phyloP scores from a whole-genome alignment of 2,797 vertebrate species.

The Zalophus californianus region DNA sequence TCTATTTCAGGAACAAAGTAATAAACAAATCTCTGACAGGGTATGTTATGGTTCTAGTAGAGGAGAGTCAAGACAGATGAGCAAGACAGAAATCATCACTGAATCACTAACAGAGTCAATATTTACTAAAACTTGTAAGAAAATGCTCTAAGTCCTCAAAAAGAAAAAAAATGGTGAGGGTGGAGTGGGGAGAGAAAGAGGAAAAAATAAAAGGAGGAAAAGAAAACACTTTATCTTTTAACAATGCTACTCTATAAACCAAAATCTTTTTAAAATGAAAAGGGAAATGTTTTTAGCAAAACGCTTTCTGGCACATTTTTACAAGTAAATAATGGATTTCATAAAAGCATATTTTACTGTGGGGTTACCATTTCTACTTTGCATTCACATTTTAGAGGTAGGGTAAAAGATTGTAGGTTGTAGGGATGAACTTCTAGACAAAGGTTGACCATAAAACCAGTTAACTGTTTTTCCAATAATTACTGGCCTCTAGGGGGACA shows the following conservation, averaged over 20 bases:
- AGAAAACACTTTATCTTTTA: not conserved
- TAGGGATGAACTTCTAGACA: slow-evolving; percentile 54
- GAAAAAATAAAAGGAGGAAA: not conserved
- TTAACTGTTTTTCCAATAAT: slow-evolving; percentile 82
- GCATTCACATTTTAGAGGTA: not conserved
- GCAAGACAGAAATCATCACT: not conserved
- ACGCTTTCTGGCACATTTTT: not conserved
- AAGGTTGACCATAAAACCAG: slow-evolving; percentile 74
- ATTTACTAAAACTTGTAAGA: not conserved
- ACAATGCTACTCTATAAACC: not conserved
- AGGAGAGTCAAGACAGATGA: not conserved
- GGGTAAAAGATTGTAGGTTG: not conserved
- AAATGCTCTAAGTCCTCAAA: not conserved
- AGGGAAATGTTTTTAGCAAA: not conserved
- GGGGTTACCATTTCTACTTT: slow-evolving; percentile 19
- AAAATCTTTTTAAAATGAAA: slow-evolving; percentile 5
- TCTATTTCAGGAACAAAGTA: not conserved
- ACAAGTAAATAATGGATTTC: not conserved
- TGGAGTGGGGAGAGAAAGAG: not conserved
- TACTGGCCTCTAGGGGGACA: slow-evolving; percentile 66
- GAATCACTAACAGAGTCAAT: not conserved
- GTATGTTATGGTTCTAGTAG: not conserved
- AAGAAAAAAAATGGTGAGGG: not conserved
- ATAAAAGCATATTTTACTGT: not conserved
- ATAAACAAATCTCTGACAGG: not conserved